Evolutionary conservation across 2,113 vertebrate species (phyloP).

Genomic region (Loxodonta africana): DNA sequence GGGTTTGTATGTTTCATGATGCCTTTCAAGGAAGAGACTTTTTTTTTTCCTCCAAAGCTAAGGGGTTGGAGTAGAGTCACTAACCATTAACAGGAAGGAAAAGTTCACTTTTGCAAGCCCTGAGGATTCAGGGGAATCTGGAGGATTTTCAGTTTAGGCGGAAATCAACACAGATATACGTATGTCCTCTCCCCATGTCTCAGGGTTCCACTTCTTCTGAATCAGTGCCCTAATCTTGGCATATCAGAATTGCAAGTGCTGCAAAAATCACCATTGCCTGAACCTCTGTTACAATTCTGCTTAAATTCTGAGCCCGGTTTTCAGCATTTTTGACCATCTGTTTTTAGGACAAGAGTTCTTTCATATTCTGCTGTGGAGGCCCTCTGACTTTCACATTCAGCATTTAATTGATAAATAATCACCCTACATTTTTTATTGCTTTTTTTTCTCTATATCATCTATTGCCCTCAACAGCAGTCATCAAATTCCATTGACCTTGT

Average conservation of each 20-base stretch:
- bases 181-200: not conserved
- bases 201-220: not conserved
- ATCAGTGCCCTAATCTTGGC: not conserved
- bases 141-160: not conserved
- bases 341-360: not conserved
- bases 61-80: fast-evolving
- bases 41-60: not conserved
- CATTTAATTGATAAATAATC: not conserved
- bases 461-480: not conserved
- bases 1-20: fast-evolving
- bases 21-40: not conserved
- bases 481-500: not conserved
- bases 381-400: not conserved
- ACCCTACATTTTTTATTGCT: not conserved
- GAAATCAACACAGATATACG: not conserved
- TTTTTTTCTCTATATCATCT: not conserved
- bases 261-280: not conserved
- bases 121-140: not conserved
- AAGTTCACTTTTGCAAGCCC: not conserved
- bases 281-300: not conserved
- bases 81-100: not conserved
- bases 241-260: not conserved
- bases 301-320: not conserved
- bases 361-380: not conserved
- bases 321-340: not conserved